Evolutionary conservation across 2,113 vertebrate species (phyloP), one percentile per base, ranked within the genome.

Genomic region (Gobio gobio): DNA sequence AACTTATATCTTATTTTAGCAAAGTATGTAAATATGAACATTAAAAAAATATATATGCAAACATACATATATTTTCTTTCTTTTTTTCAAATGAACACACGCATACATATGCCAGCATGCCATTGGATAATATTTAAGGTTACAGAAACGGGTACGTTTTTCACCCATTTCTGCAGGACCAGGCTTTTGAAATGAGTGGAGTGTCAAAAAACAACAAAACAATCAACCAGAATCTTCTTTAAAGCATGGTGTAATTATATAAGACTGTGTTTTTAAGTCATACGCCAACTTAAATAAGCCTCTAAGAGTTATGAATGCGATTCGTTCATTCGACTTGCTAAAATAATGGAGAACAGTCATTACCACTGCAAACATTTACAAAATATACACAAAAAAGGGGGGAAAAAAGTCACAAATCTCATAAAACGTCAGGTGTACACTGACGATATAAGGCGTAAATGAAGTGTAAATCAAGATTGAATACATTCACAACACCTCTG

Each of bases 361-460:
- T 91, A 86, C 83, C 92, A 88, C 90, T 85, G 85, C 78, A 92
- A 91, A 88, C 92, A 93, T 94, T 93, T 94, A 94, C 94, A 94
- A 94, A 94, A 91, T 94, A 86, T 95, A 95, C 93, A 95, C 91
- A 90, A 92, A 26, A 20, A 3, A 12, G 33, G 36, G 33, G 20
- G 24, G 24, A 83, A 18, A 24, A 78, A 82, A 70, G 80, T 43
- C 87, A 91, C 86, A 91, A 87, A 88, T 91, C 90, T 90, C 90
- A 87, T 94, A 94, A 94, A 94, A 94, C 91, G 82, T 90, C 92
- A 92, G 90, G 91, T 78, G 76, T 88, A 68, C 10, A 91, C 91
- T 90, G 92, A 94, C 85, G 75, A 90, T 89, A 86, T 93, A 94
- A 94, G 93, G 94, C 92, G 36, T 72, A 83, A 86, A 94, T 83